phyloP scores from a whole-genome alignment of 2,888 invertebrate species.

The Bombylius major region DNA sequence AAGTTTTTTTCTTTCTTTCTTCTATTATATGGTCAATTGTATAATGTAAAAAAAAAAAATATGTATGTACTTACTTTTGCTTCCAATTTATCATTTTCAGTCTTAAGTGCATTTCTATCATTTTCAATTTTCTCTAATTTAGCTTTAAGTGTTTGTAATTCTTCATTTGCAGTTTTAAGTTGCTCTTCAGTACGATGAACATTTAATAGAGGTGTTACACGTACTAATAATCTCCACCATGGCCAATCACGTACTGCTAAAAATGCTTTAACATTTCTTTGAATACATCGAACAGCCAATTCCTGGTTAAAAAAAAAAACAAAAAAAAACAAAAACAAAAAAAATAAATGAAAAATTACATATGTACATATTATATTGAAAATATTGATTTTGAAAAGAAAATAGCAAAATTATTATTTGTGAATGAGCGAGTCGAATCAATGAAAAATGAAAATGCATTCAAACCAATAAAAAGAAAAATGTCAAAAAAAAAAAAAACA shows the following conservation, averaged over 20 bases:
- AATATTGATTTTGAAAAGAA: background rate
- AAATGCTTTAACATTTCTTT: conserved; percentile 86
- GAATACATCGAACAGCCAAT: conserved; percentile 81
- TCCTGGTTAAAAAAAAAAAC: conserved; percentile 40
- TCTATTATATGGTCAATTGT: too few relatives aligned
- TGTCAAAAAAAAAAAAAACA: too few relatives aligned
- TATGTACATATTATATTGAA: background rate
- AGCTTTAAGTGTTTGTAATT: conserved; percentile 64
- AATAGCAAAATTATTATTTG: too few relatives aligned
- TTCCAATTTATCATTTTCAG: conserved; percentile 80
- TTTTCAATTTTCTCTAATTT: conserved; percentile 80
- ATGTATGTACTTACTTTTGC: conserved; percentile 58
- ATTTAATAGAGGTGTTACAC: conserved; percentile 82
- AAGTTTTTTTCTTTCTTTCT: too few relatives aligned
- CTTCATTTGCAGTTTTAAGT: conserved; percentile 70
- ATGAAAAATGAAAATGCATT: too few relatives aligned
- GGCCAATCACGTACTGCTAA: conserved; percentile 89
- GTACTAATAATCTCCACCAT: conserved; percentile 91
- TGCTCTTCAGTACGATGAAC: conserved; percentile 91
- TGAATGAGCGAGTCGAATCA: too few relatives aligned
- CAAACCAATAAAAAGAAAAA: too few relatives aligned
- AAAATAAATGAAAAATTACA: too few relatives aligned
- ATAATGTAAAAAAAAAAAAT: background rate
- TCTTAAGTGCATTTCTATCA: conserved; percentile 73
- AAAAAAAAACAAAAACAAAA: background rate